Base-by-base conservation (phyloP, 2,888 invertebrate species). In the Euspilapteryx auroguttella region DNA sequence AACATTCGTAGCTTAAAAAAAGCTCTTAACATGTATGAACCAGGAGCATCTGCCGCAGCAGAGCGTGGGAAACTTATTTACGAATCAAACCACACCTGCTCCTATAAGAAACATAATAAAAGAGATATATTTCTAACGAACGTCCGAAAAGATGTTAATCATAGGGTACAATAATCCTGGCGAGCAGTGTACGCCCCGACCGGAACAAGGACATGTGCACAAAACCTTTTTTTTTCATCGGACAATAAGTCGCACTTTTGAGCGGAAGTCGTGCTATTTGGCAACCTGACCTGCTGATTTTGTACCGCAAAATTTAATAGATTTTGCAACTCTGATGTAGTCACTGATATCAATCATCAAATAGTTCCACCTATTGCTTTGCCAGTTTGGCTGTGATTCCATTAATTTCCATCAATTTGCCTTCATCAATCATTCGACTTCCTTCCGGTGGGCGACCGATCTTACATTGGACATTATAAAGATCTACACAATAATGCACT, bases 161-260 rank as follows among this genome's bases (percentile, higher is more conserved):
- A 57, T 54, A 9, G 21, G 8, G 9, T 7, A 23, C n/a, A 23
- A 10, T 7, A 11, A 10, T 10, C 23, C n/a, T 10, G 23, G n/a
- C 6, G 21, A 8, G n/a, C 21, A 20, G n/a, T 20, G 21, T n/a
- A 20, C 21, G 8, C 10, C 10, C 23, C 23, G 23, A 11, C 23
- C n/a, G 23, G n/a, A 11, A 34, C 39, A 38, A 40, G 49, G 51
- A 53, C 69, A 68, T 66, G 58, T 63, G 64, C 42, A 52, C 55
- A 51, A 55, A 59, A 61, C 58, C 50, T 56, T 45, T 42, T 35
- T 41, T 44, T 50, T 55, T 57, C 53, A 49, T 51, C 49, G 57
- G 61, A 64, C 66, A 62, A 64, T 56, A 59, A 55, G 61, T 57
- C 54, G 47, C 49, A 71, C 73, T 75, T 75, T 73, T 73, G 66